These are phyloP conservation scores for Odontamblyopus lacepedii DNA, from an alignment of 2,797 vertebrate species.

Conservation along the genomic window DNA sequence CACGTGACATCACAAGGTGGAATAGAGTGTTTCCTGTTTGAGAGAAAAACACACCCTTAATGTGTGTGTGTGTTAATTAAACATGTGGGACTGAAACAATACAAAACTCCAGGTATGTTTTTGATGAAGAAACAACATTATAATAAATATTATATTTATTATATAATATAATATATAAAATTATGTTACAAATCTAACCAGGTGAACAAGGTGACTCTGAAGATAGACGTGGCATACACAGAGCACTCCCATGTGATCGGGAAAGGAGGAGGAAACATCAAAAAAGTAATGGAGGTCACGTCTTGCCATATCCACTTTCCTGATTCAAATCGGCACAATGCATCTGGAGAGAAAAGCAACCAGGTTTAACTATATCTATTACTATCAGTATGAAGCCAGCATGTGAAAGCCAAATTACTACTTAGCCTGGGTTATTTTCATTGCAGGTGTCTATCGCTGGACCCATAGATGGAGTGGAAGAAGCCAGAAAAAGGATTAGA, in stretches of 20 bases:
- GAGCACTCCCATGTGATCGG: conserved; percentile 86
- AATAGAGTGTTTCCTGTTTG: too few relatives aligned
- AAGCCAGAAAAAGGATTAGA: conserved; percentile 78
- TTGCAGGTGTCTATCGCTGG: conserved; percentile 83
- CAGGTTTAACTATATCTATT: conserved; percentile 65
- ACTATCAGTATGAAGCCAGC: background rate
- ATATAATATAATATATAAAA: too few relatives aligned
- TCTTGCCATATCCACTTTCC: conserved; percentile 85
- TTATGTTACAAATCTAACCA: conserved; percentile 36
- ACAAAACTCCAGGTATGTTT: too few relatives aligned
- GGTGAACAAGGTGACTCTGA: conserved; percentile 84
- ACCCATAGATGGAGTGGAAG: conserved; percentile 78
- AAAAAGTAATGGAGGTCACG: conserved; percentile 85
- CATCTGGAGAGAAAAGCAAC: conserved; percentile 81
- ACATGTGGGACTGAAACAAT: too few relatives aligned
- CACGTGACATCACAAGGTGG: too few relatives aligned
- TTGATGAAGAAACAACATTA: too few relatives aligned
- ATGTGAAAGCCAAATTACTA: background rate
- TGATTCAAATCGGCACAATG: conserved; percentile 81
- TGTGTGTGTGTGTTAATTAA: too few relatives aligned
- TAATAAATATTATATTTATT: too few relatives aligned
- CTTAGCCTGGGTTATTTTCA: background rate
- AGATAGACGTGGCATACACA: conserved; percentile 83
- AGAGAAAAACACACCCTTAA: too few relatives aligned
- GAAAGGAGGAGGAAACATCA: conserved; percentile 84